These are phyloP conservation scores for Elegia similella DNA, from an alignment of 2,888 invertebrate species.

Conservation along the genomic window DNA sequence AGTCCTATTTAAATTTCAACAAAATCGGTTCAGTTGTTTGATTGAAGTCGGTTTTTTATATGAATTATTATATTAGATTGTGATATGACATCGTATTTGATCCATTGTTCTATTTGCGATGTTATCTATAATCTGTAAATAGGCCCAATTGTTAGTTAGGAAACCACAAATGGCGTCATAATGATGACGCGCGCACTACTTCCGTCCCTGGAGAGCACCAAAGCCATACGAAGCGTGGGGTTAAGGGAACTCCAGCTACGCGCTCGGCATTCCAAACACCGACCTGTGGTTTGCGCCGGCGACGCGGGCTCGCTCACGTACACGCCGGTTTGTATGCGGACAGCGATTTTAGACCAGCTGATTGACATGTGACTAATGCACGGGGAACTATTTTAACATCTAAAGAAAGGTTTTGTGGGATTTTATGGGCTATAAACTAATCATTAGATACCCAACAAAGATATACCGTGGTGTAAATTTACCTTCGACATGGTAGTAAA, in stretches of 20 bases:
- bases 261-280: not conserved
- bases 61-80: too few relatives aligned
- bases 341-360: not conserved
- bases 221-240: not conserved
- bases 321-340: not conserved
- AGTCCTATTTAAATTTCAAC: too few relatives aligned
- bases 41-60: too few relatives aligned
- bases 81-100: too few relatives aligned
- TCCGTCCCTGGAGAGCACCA: not conserved
- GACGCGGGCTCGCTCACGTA: not conserved
- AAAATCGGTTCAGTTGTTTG: too few relatives aligned
- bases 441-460: too few relatives aligned
- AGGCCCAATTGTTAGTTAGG: not conserved
- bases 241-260: conserved; percentile 3
- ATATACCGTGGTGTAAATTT: too few relatives aligned
- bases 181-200: not conserved
- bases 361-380: not conserved
- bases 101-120: not conserved
- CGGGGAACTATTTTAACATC: not conserved
- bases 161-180: not conserved
- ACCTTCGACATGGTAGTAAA: too few relatives aligned
- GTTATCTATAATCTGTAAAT: not conserved
- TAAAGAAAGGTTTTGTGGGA: too few relatives aligned
- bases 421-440: too few relatives aligned
- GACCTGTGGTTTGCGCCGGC: not conserved